These are phyloP conservation scores for Sphaerophoria taeniata DNA, from an alignment of 2,888 invertebrate genomes.

Conservation along the genomic window DNA sequence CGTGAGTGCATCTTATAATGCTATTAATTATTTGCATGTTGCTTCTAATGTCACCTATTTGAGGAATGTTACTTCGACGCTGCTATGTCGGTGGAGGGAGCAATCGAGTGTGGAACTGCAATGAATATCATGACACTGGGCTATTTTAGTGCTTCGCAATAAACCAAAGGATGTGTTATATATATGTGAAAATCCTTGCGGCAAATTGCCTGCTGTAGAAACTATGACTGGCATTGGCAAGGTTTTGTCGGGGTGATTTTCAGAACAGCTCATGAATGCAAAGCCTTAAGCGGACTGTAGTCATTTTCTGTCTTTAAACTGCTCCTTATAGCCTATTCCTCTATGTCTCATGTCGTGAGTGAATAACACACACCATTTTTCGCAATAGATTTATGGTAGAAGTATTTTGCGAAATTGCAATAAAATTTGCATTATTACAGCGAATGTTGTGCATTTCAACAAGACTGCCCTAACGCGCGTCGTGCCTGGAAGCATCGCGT, in stretches of 20 bases:
- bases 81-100: slow-evolving; percentile 52
- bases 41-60: slow-evolving; percentile 80
- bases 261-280: slow-evolving; percentile 26
- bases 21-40: slow-evolving; percentile 83
- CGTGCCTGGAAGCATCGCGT: slow-evolving; percentile 23
- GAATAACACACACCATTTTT: slow-evolving; percentile 74
- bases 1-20: slow-evolving; percentile 83
- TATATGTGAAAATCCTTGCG: slow-evolving; percentile 72
- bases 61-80: slow-evolving; percentile 66
- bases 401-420: slow-evolving; percentile 73
- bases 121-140: slow-evolving; percentile 68
- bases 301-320: slow-evolving; percentile 47
- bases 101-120: slow-evolving; percentile 28
- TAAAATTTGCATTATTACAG: slow-evolving; percentile 74
- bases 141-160: slow-evolving; percentile 47
- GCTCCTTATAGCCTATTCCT: slow-evolving; percentile 31
- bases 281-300: background rate
- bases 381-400: slow-evolving; percentile 69
- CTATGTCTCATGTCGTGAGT: slow-evolving; percentile 70
- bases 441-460: slow-evolving; percentile 72
- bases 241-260: slow-evolving; percentile 45
- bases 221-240: slow-evolving; percentile 47
- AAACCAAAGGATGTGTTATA: slow-evolving; percentile 69
- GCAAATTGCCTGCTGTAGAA: slow-evolving; percentile 38
- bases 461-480: slow-evolving; percentile 52